These are phyloP conservation scores for Drosophila subobscura DNA, from an alignment of 1,140 invertebrate genomes.

Conservation along the genomic window DNA sequence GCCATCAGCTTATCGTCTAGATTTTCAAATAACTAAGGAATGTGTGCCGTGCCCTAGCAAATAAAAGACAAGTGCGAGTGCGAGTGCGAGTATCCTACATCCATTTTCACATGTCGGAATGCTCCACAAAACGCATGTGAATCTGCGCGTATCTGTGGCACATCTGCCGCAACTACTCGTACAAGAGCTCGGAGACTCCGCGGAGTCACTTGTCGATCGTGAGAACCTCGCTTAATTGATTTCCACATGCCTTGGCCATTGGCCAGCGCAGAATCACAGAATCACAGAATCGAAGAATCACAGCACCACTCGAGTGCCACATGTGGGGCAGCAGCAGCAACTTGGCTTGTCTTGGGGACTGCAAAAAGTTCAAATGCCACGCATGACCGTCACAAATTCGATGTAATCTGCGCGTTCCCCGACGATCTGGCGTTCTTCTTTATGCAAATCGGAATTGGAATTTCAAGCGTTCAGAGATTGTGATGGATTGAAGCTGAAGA, in stretches of 20 bases:
- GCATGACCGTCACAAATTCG: slow-evolving; percentile 71
- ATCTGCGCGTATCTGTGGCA: neutral
- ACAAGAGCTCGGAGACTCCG: neutral
- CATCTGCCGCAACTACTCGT: slow-evolving; percentile 12
- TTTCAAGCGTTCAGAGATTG: too few species aligned
- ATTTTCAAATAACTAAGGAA: too few species aligned
- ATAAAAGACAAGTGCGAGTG: too few species aligned
- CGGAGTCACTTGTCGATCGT: slow-evolving; percentile 58
- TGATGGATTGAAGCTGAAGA: too few species aligned
- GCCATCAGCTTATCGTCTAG: too few species aligned
- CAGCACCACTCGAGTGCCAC: slow-evolving; percentile 8
- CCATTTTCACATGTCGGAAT: too few species aligned
- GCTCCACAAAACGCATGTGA: slow-evolving; percentile 1
- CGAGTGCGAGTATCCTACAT: too few species aligned
- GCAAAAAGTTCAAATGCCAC: slow-evolving; percentile 57
- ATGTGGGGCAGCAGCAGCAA: slow-evolving; percentile 21
- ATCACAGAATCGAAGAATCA: neutral
- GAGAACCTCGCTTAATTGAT: slow-evolving; percentile 73
- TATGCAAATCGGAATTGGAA: slow-evolving; percentile 20
- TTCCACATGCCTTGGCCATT: slow-evolving; percentile 63
- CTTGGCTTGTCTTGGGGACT: slow-evolving; percentile 13
- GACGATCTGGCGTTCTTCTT: slow-evolving; percentile 7
- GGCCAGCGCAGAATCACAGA: neutral
- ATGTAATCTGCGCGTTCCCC: slow-evolving; percentile 30
- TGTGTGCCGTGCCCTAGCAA: too few species aligned